Base-by-base conservation (phyloP, 2,113 vertebrate genomes). In the Alligator sinensis region DNA sequence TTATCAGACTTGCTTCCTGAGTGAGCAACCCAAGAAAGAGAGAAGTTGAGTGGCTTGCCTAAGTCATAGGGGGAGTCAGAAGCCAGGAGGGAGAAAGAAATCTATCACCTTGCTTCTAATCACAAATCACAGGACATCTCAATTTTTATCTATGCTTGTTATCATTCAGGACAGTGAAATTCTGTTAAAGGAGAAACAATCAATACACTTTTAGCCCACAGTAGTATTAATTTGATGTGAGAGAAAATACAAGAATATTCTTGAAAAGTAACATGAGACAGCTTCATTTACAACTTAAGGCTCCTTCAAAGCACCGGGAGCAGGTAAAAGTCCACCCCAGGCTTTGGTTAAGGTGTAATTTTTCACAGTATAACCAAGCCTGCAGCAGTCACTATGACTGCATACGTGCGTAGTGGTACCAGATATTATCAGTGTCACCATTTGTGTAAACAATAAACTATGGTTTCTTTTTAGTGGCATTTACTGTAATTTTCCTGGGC, bases 261-360 rank as follows among this genome's bases (percentile, higher is more conserved):
- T 68, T 38, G 14, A 10, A 25, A 12, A 15, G 61, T 47, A 27
- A 63, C 63, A 62, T 0, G 2, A 57, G 91, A 9, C 8, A 4
- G 28, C 54, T 84, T 77, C 60, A 85, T 94, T 47, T 92, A 83
- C 91, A 91, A 22, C 93, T 93, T 89, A 95, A 95, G 80, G 25
- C 10, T n/a, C 86, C 54, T 84, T 75, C 8, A 80, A 68, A 70
- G 57, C 47, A 78, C 6, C 47, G 78, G 63, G 61, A 64, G 77
- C 86, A 60, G 91, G 68, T 82, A 84, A 92, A 75, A 59, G 18
- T 94, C 64, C 58, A 66, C 25, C 10, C 66, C 16, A 34, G 3
- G 64, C 62, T 57, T 2, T 11, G 57, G 38, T 28, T 76, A 6
- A 0, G 8, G 11, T 72, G 61, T 64, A 4, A 3, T 70, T 87